Percentiles rank a stretch among this genome's conserved stretches.
Conservation (phyloP, 2,888 invertebrate species). For the Mamestra brassicae region DNA sequence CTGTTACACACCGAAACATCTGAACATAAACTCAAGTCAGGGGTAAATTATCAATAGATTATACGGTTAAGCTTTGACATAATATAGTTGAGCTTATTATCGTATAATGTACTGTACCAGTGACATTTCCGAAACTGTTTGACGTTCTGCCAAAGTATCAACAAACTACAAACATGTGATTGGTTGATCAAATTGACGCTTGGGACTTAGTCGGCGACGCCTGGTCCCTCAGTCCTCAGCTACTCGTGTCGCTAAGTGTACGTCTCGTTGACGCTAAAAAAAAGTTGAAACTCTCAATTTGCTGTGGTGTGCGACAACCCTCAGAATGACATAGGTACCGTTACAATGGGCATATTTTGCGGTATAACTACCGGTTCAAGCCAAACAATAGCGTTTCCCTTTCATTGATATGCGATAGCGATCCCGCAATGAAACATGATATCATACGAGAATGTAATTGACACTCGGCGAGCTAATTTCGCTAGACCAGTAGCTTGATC, state of each 20-base stretch:
- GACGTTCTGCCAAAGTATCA: neutral
- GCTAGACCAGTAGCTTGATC: conserved; percentile 54
- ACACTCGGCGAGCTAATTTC: conserved; percentile 62
- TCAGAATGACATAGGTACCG: conserved; percentile 53
- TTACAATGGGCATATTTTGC: conserved; percentile 61
- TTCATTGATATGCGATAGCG: conserved; percentile 71
- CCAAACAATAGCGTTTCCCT: conserved; percentile 72
- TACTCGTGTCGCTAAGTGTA: neutral
- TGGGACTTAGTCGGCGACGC: too few relatives aligned
- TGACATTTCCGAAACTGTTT: neutral
- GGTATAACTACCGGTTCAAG: conserved; percentile 69
- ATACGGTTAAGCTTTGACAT: neutral
- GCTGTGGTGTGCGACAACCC: conserved; percentile 2
- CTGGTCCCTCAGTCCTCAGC: neutral
- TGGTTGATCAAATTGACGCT: neutral
- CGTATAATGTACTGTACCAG: too few relatives aligned
- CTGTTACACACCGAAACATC: neutral
- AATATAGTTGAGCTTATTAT: neutral
- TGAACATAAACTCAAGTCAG: neutral
- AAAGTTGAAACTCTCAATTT: neutral
- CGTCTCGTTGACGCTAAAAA: neutral
- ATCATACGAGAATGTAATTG: conserved; percentile 63
- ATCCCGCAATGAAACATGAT: conserved; percentile 64
- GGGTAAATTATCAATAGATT: neutral
- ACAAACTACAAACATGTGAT: neutral